Evolutionary conservation across 2,113 vertebrate genomes (phyloP).

Genomic region (Thalassarche chlororhynchos): DNA sequence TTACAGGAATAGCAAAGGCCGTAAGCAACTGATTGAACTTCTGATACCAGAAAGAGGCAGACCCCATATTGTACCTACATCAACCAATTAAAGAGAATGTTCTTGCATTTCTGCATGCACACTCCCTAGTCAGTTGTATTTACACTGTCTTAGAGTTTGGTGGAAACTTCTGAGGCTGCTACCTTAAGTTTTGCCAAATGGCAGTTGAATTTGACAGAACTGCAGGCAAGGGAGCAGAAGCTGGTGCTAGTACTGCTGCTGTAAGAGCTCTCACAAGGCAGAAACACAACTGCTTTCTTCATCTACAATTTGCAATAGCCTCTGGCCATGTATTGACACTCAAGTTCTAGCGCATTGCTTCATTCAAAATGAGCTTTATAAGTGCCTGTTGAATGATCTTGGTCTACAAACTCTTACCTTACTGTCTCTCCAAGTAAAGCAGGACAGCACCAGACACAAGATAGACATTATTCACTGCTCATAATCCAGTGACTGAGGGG

Average conservation of each 20-base stretch:
- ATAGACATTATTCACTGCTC: neutral
- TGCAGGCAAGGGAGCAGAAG: neutral
- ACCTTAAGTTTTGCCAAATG: neutral
- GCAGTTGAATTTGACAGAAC: neutral
- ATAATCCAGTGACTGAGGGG: neutral
- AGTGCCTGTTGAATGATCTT: neutral
- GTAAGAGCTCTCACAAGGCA: neutral
- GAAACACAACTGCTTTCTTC: neutral
- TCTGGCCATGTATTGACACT: neutral
- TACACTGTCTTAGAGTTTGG: neutral
- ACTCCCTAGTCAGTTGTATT: neutral
- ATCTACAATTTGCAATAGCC: neutral
- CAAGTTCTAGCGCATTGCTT: neutral
- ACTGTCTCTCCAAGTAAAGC: neutral
- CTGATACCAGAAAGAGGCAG: neutral
- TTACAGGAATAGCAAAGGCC: neutral
- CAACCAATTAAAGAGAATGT: neutral
- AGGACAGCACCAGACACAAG: neutral
- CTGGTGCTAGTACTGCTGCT: neutral
- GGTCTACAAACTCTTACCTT: neutral
- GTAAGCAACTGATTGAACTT: neutral
- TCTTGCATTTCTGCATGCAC: neutral
- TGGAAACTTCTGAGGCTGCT: neutral
- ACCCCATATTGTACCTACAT: neutral
- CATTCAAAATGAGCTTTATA: neutral